Base-by-base conservation (phyloP, 2,888 invertebrate species). In the Lydus trimaculatus region DNA sequence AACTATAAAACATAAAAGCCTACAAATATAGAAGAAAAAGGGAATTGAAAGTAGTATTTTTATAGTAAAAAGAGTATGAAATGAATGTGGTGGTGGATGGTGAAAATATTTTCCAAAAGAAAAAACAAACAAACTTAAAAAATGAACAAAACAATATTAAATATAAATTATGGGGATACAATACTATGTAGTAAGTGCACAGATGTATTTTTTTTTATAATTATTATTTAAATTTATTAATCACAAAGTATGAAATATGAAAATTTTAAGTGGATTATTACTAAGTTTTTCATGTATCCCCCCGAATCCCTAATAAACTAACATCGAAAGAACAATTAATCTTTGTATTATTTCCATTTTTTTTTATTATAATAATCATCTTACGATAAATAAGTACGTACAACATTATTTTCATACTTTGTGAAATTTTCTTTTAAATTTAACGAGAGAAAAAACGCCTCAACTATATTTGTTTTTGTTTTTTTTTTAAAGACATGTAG, bases 161-260 rank as follows among this genome's bases (percentile, higher is more conserved):
- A 43, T 28, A 43, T 63, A 71, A 66, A 71, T 61, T 71, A 67
- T 64, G 76, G 75, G 78, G 77, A 79, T 78, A 79, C 77, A 48
- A 74, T 72, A 43, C 11, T 75, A 72, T 73, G 75, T 74, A 76
- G 75, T 81, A 82, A 82, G 82, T 82, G 82, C 82, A 82, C 82
- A 82, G 80, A 79, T 79, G 78, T 78, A 79, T 77, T 72, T 75
- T 73, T 66, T 39, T 71, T 66, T 43, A 1, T 43, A 13, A 8
- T n/a, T n/a, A n/a, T n/a, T n/a, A 20, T 3, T 48, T 48, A 9
- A 48, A 9, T 48, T 48, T 20, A 20, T 75, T 73, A 72, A 80
- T 84, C 84, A 84, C 84, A 84, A 84, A 84, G 83, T 84, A 84
- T 84, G 83, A 83, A 83, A 83, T 76, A 76, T 74, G 70, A 73